phyloP scores from a whole-genome alignment of 2,113 vertebrate genomes.

The Dissostichus mawsoni region DNA sequence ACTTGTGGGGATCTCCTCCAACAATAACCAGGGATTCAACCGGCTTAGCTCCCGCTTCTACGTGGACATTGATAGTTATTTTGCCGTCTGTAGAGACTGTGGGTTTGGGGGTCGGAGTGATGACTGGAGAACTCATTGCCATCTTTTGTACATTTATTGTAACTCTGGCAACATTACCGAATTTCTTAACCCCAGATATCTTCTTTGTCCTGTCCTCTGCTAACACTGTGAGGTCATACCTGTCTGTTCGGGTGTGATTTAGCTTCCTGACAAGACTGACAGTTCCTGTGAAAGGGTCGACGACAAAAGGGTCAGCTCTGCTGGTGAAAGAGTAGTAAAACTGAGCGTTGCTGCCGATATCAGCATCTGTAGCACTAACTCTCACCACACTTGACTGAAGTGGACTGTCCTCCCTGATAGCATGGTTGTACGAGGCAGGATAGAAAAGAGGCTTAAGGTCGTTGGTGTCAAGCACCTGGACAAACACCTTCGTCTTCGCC shows the following conservation, averaged over 20 bases:
- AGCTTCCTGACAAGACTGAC: constrained; percentile 88
- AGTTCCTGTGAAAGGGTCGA: constrained; percentile 92
- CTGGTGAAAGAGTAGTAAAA: constrained; percentile 92
- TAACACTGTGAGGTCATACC: constrained; percentile 90
- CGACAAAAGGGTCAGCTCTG: constrained; percentile 84
- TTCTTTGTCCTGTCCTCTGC: constrained; percentile 95
- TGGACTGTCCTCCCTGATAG: constrained; percentile 87
- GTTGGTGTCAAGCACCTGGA: constrained; percentile 93
- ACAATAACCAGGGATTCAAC: constrained; percentile 88
- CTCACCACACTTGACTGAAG: constrained; percentile 86
- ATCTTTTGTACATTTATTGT: constrained; percentile 87
- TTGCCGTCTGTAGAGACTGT: constrained; percentile 70
- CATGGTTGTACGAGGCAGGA: constrained; percentile 91
- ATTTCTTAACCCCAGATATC: constrained; percentile 88
- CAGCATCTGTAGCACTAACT: constrained; percentile 94
- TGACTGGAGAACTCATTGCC: constrained; percentile 80
- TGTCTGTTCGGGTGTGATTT: constrained; percentile 85
- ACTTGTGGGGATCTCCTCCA: constrained; percentile 87
- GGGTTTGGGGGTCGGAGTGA: constrained; percentile 73
- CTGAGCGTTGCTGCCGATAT: constrained; percentile 90
- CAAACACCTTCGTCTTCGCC: constrained; percentile 88
- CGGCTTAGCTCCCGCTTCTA: constrained; percentile 83
- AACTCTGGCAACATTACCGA: constrained; percentile 90
- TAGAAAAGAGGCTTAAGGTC: constrained; percentile 97
- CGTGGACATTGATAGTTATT: constrained; percentile 83